Percentiles rank a stretch among this genome's conserved stretches.
These are phyloP conservation scores for Pholis gunnellus DNA, from an alignment of 2,113 vertebrate genomes.

Conservation along the genomic window DNA sequence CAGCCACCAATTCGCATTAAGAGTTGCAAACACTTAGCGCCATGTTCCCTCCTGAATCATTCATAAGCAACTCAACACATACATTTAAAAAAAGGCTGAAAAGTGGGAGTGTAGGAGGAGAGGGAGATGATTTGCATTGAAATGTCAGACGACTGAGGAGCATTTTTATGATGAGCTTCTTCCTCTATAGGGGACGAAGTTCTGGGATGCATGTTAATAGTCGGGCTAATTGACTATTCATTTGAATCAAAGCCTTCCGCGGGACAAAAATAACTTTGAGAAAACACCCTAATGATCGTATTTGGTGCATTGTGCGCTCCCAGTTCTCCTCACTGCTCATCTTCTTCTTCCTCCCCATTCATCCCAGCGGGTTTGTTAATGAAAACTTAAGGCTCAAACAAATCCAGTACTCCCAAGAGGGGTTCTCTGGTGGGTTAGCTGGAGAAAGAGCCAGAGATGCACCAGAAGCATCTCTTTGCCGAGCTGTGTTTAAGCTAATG, in stretches of 20 bases:
- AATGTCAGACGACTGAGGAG: slow-evolving; percentile 37
- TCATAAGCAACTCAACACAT: slow-evolving; percentile 55
- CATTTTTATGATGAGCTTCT: slow-evolving; percentile 18
- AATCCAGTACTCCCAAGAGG: slow-evolving; percentile 61
- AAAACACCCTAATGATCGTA: slow-evolving; percentile 69
- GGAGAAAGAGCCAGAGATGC: slow-evolving; percentile 29
- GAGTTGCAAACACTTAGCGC: slow-evolving; percentile 52
- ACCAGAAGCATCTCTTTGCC: slow-evolving; percentile 55
- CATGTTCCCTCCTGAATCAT: slow-evolving; percentile 66
- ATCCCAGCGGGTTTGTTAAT: slow-evolving; percentile 68
- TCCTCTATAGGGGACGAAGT: not conserved
- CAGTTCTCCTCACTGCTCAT: not conserved
- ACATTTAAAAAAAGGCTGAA: slow-evolving; percentile 6
- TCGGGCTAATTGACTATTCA: slow-evolving; percentile 71
- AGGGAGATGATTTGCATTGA: slow-evolving; percentile 34
- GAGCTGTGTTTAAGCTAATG: slow-evolving; percentile 72
- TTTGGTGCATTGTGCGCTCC: slow-evolving; percentile 39
- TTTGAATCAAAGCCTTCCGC: slow-evolving; percentile 63
- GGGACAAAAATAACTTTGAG: slow-evolving; percentile 60
- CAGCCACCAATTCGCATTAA: slow-evolving; percentile 41
- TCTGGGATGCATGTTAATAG: slow-evolving; percentile 53
- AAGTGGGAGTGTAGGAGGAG: not conserved
- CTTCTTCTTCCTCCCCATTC: slow-evolving; percentile 12
- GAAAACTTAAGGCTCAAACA: slow-evolving; percentile 69
- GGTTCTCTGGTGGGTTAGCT: slow-evolving; percentile 34